phyloP scores from a whole-genome alignment of 2,888 invertebrate species.

The Drosophila mercatorum region DNA sequence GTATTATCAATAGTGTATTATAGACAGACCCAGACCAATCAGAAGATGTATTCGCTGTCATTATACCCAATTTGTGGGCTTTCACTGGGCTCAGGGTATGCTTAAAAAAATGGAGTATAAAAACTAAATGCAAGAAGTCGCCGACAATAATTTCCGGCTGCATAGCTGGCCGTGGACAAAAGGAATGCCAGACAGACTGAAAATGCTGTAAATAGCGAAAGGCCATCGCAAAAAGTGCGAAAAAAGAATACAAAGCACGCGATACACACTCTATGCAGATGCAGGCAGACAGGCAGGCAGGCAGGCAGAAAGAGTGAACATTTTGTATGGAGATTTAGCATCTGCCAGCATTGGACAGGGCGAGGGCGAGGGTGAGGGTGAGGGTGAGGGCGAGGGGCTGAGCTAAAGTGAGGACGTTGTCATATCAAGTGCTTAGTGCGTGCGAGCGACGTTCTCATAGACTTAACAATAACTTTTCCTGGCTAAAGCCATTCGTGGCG shows the following conservation, averaged over 20 bases:
- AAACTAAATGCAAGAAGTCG: conserved; percentile 59
- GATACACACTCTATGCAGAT: conserved; percentile 3
- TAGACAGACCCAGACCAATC: no score
- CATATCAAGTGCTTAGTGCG: conserved; percentile 71
- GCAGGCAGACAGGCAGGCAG: not conserved
- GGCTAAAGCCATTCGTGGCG: conserved; percentile 44
- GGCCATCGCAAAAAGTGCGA: conserved; percentile 49
- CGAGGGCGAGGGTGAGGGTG: not conserved
- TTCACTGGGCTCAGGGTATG: not conserved
- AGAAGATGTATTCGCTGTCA: no score
- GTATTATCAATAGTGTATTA: not conserved
- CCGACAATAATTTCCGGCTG: conserved; percentile 73
- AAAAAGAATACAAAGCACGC: conserved; percentile 26
- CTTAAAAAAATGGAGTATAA: conserved; percentile 11
- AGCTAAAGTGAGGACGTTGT: conserved; percentile 17
- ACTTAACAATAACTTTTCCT: conserved; percentile 70
- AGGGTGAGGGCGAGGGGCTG: not conserved
- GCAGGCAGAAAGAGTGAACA: conserved; percentile 16
- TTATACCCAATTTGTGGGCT: not conserved
- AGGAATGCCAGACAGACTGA: conserved; percentile 18
- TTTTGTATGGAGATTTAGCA: conserved; percentile 39
- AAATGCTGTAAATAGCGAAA: conserved; percentile 30
- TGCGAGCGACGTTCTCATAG: conserved; percentile 49
- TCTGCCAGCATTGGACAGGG: conserved; percentile 10
- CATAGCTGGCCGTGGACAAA: conserved; percentile 34